phyloP scores from a whole-genome alignment of 2,888 invertebrate genomes.

The Selenia dentaria region DNA sequence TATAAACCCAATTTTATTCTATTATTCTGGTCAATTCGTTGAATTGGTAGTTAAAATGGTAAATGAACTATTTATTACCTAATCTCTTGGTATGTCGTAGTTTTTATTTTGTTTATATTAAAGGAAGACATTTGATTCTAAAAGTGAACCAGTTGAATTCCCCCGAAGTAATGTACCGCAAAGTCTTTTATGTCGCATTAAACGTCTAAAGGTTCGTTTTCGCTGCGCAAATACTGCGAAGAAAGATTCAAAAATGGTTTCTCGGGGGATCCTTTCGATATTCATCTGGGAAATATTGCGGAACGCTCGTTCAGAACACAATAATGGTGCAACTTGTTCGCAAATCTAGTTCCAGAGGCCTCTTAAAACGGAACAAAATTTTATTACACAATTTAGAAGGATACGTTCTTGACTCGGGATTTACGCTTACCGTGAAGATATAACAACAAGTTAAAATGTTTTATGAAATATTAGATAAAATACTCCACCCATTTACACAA shows the following conservation, averaged over 20 bases:
- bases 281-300: constrained; percentile 62
- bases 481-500: constrained; percentile 17
- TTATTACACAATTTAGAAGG: constrained; percentile 27
- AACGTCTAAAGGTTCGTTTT: constrained; percentile 52
- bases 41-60: no score
- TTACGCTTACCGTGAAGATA: constrained; percentile 23
- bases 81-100: no score
- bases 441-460: constrained; percentile 25
- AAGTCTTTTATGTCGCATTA: constrained; percentile 57
- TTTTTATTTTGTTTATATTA: no score
- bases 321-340: constrained; percentile 45
- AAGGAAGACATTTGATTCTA: no score
- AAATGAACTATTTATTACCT: no score
- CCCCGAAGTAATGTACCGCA: constrained; percentile 33
- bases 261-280: constrained; percentile 58
- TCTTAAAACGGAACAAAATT: constrained; percentile 39
- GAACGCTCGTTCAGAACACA: constrained; percentile 52
- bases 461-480: constrained; percentile 22
- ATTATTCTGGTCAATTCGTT: no score
- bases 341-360: constrained; percentile 42
- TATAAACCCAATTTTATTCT: no score
- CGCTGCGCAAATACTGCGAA: constrained; percentile 53
- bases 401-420: constrained; percentile 31
- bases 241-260: constrained; percentile 61
- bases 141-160: constrained; percentile 31